Base-by-base conservation (phyloP, 2,113 vertebrate species). In the Strix aluco region DNA sequence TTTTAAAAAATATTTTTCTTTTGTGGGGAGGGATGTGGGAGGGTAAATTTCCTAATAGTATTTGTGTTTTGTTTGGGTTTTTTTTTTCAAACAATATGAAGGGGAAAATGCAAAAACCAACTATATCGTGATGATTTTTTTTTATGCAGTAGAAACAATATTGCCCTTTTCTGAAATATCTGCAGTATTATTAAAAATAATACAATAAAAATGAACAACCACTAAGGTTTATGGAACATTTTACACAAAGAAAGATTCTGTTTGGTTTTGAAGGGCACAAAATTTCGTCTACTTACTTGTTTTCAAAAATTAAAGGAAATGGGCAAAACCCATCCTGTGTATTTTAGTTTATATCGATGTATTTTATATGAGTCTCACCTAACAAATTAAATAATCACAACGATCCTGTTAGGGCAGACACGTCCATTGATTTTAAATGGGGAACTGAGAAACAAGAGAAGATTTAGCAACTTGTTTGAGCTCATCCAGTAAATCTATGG, bases 281-380 rank as follows among this genome's bases (percentile, higher is more conserved):
- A 49, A 96, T 93, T 97, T 97, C 92, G 42, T 98, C 97, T 98
- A 97, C 98, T 98, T 98, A 98, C 97, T 98, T 98, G 97, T 99
- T 99, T 99, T 99, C 98, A 98, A 98, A 98, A 99, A 99, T 98
- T 98, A 99, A 99, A 98, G 92, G 92, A 97, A 96, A 92, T 78
- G 90, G 96, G 95, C 82, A 90, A 94, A 96, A 21, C 46, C 67
- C 51, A 15, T 70, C 49, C 59, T 89, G 81, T 85, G 89, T 96
- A 81, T 54, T 88, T 94, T 61, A 59, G 81, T 93, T 90, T 85
- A 42, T 80, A 67, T 86, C 1, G 0, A 2, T 74, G 23, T 42
- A 4, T 40, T 83, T 58, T 42, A 17, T 15, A 2, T n/a, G 40
- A 36, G 25, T 5, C 25, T 70, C 34, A 42, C 9, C 27, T 30